Evolutionary conservation across 2,797 vertebrate species (phyloP), one percentile per base, ranked within the genome.

Genomic region (Semotilus atromaculatus): DNA sequence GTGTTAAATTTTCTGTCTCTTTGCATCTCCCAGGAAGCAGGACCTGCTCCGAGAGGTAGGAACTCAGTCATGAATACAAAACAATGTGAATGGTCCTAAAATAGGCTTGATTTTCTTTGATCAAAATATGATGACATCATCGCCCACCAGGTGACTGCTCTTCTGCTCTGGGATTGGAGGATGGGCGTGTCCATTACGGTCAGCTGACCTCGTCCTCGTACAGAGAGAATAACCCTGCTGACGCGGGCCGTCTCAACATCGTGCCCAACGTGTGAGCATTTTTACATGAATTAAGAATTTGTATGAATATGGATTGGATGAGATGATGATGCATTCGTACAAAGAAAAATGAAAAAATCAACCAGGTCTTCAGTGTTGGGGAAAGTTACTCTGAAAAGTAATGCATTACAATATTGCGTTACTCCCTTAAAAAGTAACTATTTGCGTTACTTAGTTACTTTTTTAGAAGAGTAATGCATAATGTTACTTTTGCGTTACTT

Each of bases 181-280:
- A 96, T 0, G 96, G 96, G 0, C 91, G 91, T 0, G 88, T 97
- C 26, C 92, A 83, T 38, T 94, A 96, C 9, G 94, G 96, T 85
- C 96, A 97, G 89, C 88, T 97, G 88, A 94, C 91, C 3, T 95
- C 96, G 0, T 97, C 96, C 7, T 95, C 96, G 1, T 85, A 93
- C 75, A 92, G 89, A 0, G 95, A 94, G 31, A 95, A 96, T 89
- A 96, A 95, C 68, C 95, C 96, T 1, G 95, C 96, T 0, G 96
- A 96, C 5, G 95, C 94, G 0, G 96, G 95, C 0, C 94, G 96
- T 3, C 94, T 97, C 1, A 96, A 96, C 89, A 93, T 95, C 0
- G 86, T 94, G 8, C 95, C 96, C 7, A 96, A 95, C 8, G 93
- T 96, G 96, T 97, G 78, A 93, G 96, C 3, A 66, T 66, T 72